Base-by-base conservation (phyloP, 2,113 vertebrate species). In the Corythornis madagascariensis region DNA sequence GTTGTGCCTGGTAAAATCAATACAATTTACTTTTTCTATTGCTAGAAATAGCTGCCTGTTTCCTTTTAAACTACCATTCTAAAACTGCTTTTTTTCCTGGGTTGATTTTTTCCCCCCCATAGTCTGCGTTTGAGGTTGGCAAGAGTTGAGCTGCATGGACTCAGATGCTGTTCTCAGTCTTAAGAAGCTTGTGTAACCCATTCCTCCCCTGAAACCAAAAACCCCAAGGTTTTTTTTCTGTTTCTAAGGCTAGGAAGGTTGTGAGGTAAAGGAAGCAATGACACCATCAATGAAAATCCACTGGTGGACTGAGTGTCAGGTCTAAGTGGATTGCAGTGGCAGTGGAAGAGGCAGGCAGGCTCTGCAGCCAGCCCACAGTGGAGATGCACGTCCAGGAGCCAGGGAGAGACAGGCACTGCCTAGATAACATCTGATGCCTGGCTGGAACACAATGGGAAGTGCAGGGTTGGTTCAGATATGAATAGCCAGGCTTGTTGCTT, bases 41-140 rank as follows among this genome's bases (percentile, higher is more conserved):
- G 0, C 57, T 84, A 56, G 53, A 29, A 67, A 69, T 21, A 84
- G 10, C 21, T 26, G 31, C 9, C 22, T 53, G 12, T 48, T 90
- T 87, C 16, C 84, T 67, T 89, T 84, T 45, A 73, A 83, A 33
- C 17, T 60, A 26, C 24, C 3, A 21, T 5, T 38, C 26, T 71
- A 47, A 86, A 86, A 66, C 38, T 50, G 11, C 42, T 65, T 57
- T 81, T 35, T 86, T 38, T 89, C 57, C 17, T 64, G 1, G 71
- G 3, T 71, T 7, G 16, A 25, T 50, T 61, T 53, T 8, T 29
- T 20, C 1, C 1, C 1, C 7, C 2, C 5, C 28, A 8, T 1
- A 1, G 2, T 75, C 20, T 91, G 10, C 43, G 33, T 64, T 74
- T 86, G 35, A 7, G 8, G 13, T 72, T 81, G 22, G 40, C 66